Conservation (phyloP, 2,797 vertebrate species). For the Sternotherus odoratus region DNA sequence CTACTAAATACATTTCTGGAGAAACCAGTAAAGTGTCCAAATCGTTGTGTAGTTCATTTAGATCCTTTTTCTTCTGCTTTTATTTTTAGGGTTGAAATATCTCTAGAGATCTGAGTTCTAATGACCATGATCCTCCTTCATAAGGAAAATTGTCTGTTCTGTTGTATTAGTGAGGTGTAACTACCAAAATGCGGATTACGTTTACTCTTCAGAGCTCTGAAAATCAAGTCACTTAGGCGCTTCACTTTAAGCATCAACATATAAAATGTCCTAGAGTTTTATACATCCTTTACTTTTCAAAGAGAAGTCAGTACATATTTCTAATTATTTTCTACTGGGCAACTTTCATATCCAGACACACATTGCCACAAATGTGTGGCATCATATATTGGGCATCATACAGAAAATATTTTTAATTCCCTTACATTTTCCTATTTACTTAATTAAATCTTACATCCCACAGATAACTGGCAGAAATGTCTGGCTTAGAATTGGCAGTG, state of each 20-base stretch:
- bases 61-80: background rate
- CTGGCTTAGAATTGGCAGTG: background rate
- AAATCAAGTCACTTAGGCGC: background rate
- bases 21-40: background rate
- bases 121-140: background rate
- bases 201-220: background rate
- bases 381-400: background rate
- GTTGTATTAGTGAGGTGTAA: background rate
- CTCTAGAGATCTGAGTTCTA: background rate
- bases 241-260: background rate
- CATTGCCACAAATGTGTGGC: background rate
- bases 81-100: background rate
- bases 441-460: background rate
- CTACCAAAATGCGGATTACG: background rate
- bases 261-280: background rate
- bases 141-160: background rate
- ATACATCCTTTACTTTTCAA: background rate
- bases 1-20: background rate
- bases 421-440: background rate
- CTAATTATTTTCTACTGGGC: background rate
- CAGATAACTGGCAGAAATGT: background rate
- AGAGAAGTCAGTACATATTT: background rate
- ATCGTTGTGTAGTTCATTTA: background rate
- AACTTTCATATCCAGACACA: background rate
- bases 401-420: background rate